Evolutionary conservation across 2,113 vertebrate genomes (phyloP).

Genomic region (Eurypyga helias): DNA sequence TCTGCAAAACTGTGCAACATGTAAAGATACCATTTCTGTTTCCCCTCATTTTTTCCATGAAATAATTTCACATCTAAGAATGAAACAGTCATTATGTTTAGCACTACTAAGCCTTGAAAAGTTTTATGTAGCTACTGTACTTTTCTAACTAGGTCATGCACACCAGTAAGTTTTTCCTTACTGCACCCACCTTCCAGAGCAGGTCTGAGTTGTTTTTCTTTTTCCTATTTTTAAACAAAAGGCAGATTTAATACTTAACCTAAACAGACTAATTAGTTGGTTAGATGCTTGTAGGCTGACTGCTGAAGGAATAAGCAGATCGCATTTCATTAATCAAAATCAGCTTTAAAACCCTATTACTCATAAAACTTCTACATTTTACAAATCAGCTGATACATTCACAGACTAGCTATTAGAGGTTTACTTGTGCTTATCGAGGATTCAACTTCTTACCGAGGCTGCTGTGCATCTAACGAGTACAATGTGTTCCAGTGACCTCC

Average conservation of each 20-base stretch:
- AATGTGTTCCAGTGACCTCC: slow-evolving; percentile 31
- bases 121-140: neutral
- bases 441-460: neutral
- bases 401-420: slow-evolving; percentile 24
- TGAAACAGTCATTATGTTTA: neutral
- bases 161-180: neutral
- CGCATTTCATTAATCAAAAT: slow-evolving; percentile 76
- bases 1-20: neutral
- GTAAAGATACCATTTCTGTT: neutral
- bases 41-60: neutral
- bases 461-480: slow-evolving; percentile 8
- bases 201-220: neutral
- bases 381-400: slow-evolving; percentile 26
- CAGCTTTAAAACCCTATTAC: slow-evolving; percentile 48
- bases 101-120: neutral
- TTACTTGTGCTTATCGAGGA: neutral
- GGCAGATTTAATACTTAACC: slow-evolving; percentile 61
- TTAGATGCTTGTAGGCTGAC: slow-evolving; percentile 57
- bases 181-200: neutral
- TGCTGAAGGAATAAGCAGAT: slow-evolving; percentile 53
- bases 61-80: neutral
- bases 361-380: slow-evolving; percentile 71
- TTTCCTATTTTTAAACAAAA: slow-evolving; percentile 42
- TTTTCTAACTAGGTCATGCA: slow-evolving; percentile 1
- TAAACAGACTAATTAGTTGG: slow-evolving; percentile 71